Conservation (phyloP, 2,888 invertebrate genomes). For the Eupeodes latifasciatus region DNA sequence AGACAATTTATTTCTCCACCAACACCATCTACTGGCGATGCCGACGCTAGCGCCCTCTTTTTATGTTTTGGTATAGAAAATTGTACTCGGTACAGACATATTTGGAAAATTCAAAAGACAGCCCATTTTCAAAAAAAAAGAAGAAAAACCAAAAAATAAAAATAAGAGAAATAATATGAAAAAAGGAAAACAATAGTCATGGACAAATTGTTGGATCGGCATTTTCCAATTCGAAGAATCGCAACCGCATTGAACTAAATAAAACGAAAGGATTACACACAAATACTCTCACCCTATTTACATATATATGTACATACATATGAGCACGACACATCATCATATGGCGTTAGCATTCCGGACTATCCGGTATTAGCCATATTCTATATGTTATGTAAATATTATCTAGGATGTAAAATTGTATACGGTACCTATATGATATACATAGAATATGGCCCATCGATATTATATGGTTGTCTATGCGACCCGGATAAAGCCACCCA, state of each 20-base stretch:
- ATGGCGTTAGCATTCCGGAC: conserved; percentile 14
- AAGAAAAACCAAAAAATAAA: background rate
- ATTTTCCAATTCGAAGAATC: conserved; percentile 61
- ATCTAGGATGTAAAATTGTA: too few species aligned
- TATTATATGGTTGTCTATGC: conserved; percentile 12
- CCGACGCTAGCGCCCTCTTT: background rate
- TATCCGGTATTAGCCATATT: conserved; percentile 47
- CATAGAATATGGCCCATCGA: conserved; percentile 34
- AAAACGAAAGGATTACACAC: conserved; percentile 54
- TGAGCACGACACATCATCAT: background rate
- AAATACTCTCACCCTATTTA: conserved; percentile 3
- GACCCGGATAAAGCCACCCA: conserved; percentile 60
- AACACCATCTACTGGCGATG: background rate
- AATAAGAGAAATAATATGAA: conserved; percentile 30
- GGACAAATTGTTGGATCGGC: conserved; percentile 71
- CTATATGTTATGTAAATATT: too few species aligned
- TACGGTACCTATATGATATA: too few species aligned
- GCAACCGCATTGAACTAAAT: conserved; percentile 69
- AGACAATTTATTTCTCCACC: conserved; percentile 59
- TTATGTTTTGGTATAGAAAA: background rate
- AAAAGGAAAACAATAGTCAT: conserved; percentile 47
- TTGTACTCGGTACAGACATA: background rate
- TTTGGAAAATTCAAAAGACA: conserved; percentile 22
- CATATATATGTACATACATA: conserved; percentile 22
- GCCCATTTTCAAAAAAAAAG: background rate